Conservation (phyloP, 2,888 invertebrate species). For the Abrostola tripartita region DNA sequence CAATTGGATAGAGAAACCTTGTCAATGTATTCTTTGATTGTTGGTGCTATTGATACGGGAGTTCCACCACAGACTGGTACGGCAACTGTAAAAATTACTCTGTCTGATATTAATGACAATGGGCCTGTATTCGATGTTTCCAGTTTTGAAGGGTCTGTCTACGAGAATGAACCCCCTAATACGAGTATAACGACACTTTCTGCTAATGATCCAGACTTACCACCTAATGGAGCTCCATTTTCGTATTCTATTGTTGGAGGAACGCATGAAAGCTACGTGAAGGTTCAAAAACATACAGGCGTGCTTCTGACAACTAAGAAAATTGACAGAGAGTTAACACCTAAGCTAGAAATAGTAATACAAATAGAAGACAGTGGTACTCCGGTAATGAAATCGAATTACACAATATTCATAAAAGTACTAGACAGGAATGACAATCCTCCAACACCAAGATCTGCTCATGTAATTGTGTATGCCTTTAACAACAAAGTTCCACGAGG, state of each 20-base stretch:
- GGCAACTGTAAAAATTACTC: conserved; percentile 92
- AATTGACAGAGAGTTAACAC: conserved; percentile 94
- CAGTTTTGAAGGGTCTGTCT: conserved; percentile 92
- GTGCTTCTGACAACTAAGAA: conserved; percentile 92
- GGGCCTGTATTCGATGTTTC: conserved; percentile 94
- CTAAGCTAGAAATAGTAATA: conserved; percentile 92
- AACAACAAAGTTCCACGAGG: conserved; percentile 93
- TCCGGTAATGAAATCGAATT: conserved; percentile 94
- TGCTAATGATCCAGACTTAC: conserved; percentile 96
- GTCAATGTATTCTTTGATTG: conserved; percentile 91
- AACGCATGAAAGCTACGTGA: conserved; percentile 92
- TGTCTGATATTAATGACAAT: conserved; percentile 97
- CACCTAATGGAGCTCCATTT: conserved; percentile 97
- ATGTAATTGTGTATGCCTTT: conserved; percentile 93
- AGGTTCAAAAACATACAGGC: conserved; percentile 94
- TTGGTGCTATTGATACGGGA: conserved; percentile 97
- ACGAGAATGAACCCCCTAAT: conserved; percentile 95
- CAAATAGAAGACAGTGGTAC: conserved; percentile 96
- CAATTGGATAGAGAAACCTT: conserved; percentile 94
- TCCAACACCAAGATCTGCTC: conserved; percentile 94
- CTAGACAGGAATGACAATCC: conserved; percentile 97
- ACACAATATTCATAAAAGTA: conserved; percentile 92
- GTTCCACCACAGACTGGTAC: conserved; percentile 97
- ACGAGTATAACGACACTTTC: conserved; percentile 95
- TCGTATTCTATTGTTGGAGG: conserved; percentile 94